Conservation (phyloP, 2,113 vertebrate species). For the Microcebus ravelobensis region DNA sequence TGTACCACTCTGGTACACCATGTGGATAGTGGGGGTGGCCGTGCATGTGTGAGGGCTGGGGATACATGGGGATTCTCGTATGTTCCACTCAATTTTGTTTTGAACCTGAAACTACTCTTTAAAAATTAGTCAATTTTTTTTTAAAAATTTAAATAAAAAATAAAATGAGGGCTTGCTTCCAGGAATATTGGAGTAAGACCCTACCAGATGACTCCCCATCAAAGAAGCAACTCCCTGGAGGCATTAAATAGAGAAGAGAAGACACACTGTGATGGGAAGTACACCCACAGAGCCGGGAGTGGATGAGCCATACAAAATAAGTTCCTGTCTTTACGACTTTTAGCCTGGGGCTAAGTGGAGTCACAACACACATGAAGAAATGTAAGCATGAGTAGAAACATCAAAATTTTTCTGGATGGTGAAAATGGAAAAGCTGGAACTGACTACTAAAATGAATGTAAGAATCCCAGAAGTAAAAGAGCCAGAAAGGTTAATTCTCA, state of each 20-base stretch:
- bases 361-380: background rate
- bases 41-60: no score
- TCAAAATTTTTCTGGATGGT: background rate
- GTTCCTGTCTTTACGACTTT: background rate
- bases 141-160: background rate
- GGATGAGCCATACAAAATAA: background rate
- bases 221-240: background rate
- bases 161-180: background rate
- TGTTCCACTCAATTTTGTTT: background rate
- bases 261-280: background rate
- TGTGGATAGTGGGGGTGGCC: background rate
- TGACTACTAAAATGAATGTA: background rate
- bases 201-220: background rate
- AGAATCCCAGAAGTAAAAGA: background rate
- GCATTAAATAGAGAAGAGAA: background rate
- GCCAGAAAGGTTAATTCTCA: background rate
- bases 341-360: background rate
- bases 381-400: background rate
- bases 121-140: background rate
- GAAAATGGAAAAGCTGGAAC: background rate
- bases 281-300: background rate
- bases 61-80: background rate
- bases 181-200: background rate
- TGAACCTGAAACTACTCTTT: background rate
- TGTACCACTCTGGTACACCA: background rate